Base-by-base conservation (phyloP, 2,113 vertebrate species). In the Grammomys surdaster region DNA sequence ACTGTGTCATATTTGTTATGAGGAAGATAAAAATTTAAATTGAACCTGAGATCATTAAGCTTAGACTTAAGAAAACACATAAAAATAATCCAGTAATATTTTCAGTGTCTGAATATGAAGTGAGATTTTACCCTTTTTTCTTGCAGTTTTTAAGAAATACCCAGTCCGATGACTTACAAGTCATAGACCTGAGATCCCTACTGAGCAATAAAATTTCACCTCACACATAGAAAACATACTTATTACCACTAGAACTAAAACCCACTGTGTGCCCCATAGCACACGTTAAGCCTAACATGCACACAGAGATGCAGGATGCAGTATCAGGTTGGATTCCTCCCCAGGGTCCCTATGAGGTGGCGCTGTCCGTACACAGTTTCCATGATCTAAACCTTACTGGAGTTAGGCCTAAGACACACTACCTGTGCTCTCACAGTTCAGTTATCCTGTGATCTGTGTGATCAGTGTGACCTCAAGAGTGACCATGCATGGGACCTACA, bases 21-120 rank as follows among this genome's bases (percentile, higher is more conserved):
- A 40, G 28, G 72, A 92, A 94, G 78, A 87, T 36, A 84, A 56
- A 92, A 77, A 40, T 92, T 94, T 46, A 88, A 63, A 58, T 36
- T 86, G 73, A 93, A 94, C 40, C 51, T 69, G 33, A 77, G 16
- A 67, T 4, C n/a, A 48, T 48, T 73, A 89, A 88, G 22, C 12
- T 84, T 69, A 67, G 63, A 19, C 70, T 89, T 91, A 89, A 75
- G 56, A 73, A 97, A 91, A 94, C 28, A 94, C 1, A 46, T 89
- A 85, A 95, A 91, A 87, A 90, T 51, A 11, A 95, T 11, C 75
- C n/a, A 36, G 33, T 77, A 56, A 88, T n/a, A 43, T 81, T 87
- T 94, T 65, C 70, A 88, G 65, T 60, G 31, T 65, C 2, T 26
- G 10, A 91, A 9, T 94, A 51, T 33, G 12, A 91, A 20, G 69